Base-by-base conservation (phyloP, 2,113 vertebrate genomes). In the Balaeniceps rex region DNA sequence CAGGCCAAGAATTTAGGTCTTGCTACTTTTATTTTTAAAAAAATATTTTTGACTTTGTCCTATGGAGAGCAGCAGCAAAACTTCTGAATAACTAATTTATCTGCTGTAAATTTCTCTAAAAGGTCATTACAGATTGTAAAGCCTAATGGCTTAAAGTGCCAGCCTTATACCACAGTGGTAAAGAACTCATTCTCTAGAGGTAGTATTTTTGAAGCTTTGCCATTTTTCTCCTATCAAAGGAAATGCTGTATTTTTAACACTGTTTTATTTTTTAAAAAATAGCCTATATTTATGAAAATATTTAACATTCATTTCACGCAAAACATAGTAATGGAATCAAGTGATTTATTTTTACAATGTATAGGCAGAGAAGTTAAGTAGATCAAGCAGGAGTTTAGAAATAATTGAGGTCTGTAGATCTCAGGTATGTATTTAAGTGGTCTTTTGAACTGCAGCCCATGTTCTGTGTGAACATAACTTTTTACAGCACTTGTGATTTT, bases 401-500 rank as follows among this genome's bases (percentile, higher is more conserved):
- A 82, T 93, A 92, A 87, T 69, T 94, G 95, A 92, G 79, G 81
- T 91, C 91, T 85, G 70, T 23, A 65, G 94, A 87, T 85, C 84
- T 96, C 81, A 74, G 84, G 84, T 93, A 70, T 51, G 63, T 83
- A 72, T 85, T 87, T 95, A 94, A 97, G 87, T 66, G 58, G 77
- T 94, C 81, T 89, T 93, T 95, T 94, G 93, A 96, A 96, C 93
- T 76, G 78, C 66, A 65, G 75, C 71, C 93, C 47, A 10, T 93
- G 51, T 87, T 89, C 81, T 80, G 34, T 63, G 71, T 33, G 66
- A 93, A 86, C 36, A 11, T 74, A 94, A 95, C 71, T 96, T 96
- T 94, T 83, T 60, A 90, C 51, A 95, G 82, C 51, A 65, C 78
- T 94, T 96, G 93, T 85, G 89, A 93, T 92, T 96, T 96, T 95